Base-by-base conservation (phyloP, 2,797 vertebrate genomes). In the Sciurus carolinensis region DNA sequence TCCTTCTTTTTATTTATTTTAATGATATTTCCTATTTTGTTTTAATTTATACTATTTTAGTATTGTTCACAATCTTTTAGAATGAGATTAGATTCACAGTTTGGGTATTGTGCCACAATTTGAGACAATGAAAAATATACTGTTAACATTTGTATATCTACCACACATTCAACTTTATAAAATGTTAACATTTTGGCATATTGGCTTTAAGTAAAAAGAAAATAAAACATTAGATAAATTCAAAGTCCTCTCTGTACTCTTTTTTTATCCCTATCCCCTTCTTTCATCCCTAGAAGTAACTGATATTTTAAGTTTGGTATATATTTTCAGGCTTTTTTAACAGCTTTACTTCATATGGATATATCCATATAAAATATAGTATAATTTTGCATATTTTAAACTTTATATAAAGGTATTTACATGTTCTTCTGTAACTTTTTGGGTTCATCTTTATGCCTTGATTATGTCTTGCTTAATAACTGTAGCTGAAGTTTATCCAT, bases 21-120 rank as follows among this genome's bases (percentile, higher is more conserved):
- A 62, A 10, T 64, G 20, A 39, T 71, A 64, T 71, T 94, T 64
- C 14, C 20, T 42, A 24, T 75, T 82, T 33, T 59, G 7, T 94
- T 95, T 52, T 88, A 14, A 75, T 83, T 59, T 67, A 87, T 73
- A 44, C 13, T 72, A 50, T 94, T 84, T 71, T n/a, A 95, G 84
- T 52, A 64, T 79, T 28, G 52, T 20, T 72, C 7, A 73, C 14
- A 85, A 9, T 44, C 22, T 66, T 90, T 71, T 67, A 85, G 81
- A 77, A 22, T 87, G 12, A 96, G 83, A 90, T 87, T 44, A 80
- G 7, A 50, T 5, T 50, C 22, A 92, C 33, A 80, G 8, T 90
- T 79, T 82, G 4, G 28, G 7, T 54, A 33, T 91, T 26, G 76
- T 69, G 47, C 4, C 5, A 80, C 22, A 88, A 15, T 83, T 47